Base-by-base conservation (phyloP, 1,140 invertebrate species). In the Cyclargus thomasi region DNA sequence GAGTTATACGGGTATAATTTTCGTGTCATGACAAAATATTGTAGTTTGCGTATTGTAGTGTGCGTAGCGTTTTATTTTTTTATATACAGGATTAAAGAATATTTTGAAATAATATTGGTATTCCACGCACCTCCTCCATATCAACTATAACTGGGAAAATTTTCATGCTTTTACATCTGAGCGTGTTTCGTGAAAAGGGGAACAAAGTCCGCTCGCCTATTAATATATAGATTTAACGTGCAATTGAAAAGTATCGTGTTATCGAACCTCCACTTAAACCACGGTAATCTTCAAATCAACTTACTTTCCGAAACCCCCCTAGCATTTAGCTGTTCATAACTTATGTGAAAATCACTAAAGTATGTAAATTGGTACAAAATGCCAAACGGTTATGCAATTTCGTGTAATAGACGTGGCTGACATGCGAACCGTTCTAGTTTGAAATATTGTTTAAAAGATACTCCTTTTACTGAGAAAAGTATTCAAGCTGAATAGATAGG, bases 351-450 rank as follows among this genome's bases (percentile, higher is more conserved):
- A 59, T 59, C 55, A 20, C 55, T 59, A 59, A 20, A 59, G 5
- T 59, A 59, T 59, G 55, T 20, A 59, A 59, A 59, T 59, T 59
- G 55, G 18, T 59, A 59, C 18, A 59, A 59, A 59, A 59, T 59
- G 55, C 55, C 55, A 59, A 20, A 59, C 55, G 20, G 20, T 59
- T 59, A 59, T 59, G 55, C 55, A 59, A 59, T 59, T 59, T 59
- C 18, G 17, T 59, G 18, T 59, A 59, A 59, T 59, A 59, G 17
- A 59, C 17, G 18, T 59, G 17, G 20, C 18, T 5, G 55, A 59
- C 55, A 59, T 59, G 55, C 55, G 11, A 59, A 11, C 18, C 55
- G 55, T 21, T 47, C 14, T 47, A 47, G 11, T 14, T 47, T 47
- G 39, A 47, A 47, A 47, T 47, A 47, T 47, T 47, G 14, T 47